A percentile compares a stretch with the other conserved stretches of the same genome.
Evolutionary conservation across 1,140 invertebrate genomes (phyloP).

Genomic region (Lepidurus couesii): DNA sequence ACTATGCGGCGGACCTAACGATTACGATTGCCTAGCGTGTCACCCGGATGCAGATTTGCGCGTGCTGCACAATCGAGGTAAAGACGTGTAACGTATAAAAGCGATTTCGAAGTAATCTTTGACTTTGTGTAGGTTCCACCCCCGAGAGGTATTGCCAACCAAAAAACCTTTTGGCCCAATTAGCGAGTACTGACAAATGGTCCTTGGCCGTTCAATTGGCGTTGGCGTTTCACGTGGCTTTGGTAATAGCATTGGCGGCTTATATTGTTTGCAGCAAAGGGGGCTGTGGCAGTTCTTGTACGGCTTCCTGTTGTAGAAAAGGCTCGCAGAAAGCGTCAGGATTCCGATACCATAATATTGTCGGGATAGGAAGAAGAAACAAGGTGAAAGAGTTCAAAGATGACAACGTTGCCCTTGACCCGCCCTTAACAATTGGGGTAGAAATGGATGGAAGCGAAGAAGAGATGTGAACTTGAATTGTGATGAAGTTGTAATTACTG

Average conservation of each 20-base stretch:
- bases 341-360: constrained; percentile 1
- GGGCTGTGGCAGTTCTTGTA: constrained; percentile 29
- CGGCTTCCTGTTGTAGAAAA: constrained; percentile 21
- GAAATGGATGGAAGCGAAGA: not conserved
- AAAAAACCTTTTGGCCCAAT: not conserved
- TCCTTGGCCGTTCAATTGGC: constrained; percentile 30
- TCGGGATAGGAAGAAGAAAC: not conserved
- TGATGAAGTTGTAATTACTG: constrained; percentile 15
- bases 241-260: constrained; percentile 29
- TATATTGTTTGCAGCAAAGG: constrained; percentile 25
- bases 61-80: constrained; percentile 28
- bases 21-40: constrained; percentile 53
- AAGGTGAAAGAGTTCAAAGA: not conserved
- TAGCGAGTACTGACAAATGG: constrained; percentile 29
- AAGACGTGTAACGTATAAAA: not conserved
- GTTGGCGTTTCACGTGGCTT: constrained; percentile 28
- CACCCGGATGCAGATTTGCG: constrained; percentile 48
- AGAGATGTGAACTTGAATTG: not conserved
- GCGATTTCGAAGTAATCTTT: not conserved
- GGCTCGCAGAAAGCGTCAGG: not conserved
- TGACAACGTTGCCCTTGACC: not conserved
- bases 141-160: constrained; percentile 31
- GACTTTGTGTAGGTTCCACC: constrained; percentile 1
- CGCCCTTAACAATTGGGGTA: not conserved
- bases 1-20: constrained; percentile 51